Percentiles rank a stretch among this genome's conserved stretches.
Conservation (phyloP, 2,797 vertebrate genomes). For the Sebastiscus albofasciatus region DNA sequence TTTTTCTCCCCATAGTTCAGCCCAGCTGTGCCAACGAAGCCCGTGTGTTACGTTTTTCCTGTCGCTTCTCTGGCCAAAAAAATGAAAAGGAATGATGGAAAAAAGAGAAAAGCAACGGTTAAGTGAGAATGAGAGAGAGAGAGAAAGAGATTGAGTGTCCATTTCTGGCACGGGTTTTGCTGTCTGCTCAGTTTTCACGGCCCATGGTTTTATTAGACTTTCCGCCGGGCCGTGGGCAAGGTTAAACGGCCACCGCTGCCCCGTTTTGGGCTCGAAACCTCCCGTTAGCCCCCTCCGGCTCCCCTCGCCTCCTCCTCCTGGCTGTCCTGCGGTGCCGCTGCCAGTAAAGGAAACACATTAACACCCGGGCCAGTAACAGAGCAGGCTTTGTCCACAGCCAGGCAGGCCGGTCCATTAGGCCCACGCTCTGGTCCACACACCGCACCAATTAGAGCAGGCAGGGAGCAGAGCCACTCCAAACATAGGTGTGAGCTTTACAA, state of each 20-base stretch:
- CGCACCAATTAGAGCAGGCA: slow-evolving; percentile 73
- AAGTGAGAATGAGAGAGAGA: slow-evolving; percentile 68
- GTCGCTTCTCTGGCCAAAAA: slow-evolving; percentile 53
- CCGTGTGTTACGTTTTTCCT: slow-evolving; percentile 66
- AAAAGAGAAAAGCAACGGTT: slow-evolving; percentile 63
- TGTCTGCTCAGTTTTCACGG: slow-evolving; percentile 82
- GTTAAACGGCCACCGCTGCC: slow-evolving; percentile 77
- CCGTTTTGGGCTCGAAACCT: slow-evolving; percentile 62
- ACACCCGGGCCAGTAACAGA: slow-evolving; percentile 79
- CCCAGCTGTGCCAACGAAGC: slow-evolving; percentile 69
- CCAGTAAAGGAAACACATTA: slow-evolving; percentile 84
- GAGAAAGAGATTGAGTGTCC: slow-evolving; percentile 66
- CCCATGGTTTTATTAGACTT: slow-evolving; percentile 80
- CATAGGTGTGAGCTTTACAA: slow-evolving; percentile 79
- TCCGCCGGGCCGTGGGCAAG: slow-evolving; percentile 71
- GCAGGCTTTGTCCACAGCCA: slow-evolving; percentile 75
- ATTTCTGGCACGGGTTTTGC: slow-evolving; percentile 85
- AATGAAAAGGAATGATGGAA: slow-evolving; percentile 57
- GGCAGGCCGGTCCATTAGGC: slow-evolving; percentile 67
- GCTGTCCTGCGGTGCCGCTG: slow-evolving; percentile 71
- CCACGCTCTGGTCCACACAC: slow-evolving; percentile 61
- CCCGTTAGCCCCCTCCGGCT: slow-evolving; percentile 34
- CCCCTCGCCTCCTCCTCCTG: slow-evolving; percentile 51
- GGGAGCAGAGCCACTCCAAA: slow-evolving; percentile 75
- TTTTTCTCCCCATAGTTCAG: slow-evolving; percentile 20